phyloP scores from a whole-genome alignment of 2,888 invertebrate genomes.

The Ametastegia equiseti region DNA sequence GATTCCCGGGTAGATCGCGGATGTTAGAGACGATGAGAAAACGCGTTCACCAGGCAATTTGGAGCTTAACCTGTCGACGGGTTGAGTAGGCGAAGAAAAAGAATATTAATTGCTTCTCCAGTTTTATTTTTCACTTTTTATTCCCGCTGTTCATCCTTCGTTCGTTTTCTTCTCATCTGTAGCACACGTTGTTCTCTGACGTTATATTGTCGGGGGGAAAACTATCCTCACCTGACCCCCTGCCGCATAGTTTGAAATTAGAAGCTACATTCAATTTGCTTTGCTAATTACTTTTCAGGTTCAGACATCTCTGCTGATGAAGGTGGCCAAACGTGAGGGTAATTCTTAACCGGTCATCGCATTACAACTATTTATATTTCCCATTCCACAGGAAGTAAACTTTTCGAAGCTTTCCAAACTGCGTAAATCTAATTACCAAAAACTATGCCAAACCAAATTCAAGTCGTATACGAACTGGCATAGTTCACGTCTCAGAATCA shows the following conservation, averaged over 20 bases:
- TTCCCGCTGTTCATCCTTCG: neutral
- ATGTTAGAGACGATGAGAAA: neutral
- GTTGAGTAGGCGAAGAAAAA: neutral
- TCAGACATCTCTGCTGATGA: neutral
- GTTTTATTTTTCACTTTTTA: neutral
- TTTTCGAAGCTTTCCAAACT: neutral
- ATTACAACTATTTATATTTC: neutral
- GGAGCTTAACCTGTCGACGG: constrained; percentile 4
- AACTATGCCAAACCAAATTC: neutral
- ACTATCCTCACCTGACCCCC: neutral
- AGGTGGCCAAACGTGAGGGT: constrained; percentile 19
- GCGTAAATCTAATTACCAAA: neutral
- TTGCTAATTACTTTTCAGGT: constrained; percentile 4
- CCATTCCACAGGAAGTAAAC: neutral
- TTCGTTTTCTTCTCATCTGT: neutral
- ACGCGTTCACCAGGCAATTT: neutral
- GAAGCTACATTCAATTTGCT: neutral
- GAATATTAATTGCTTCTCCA: neutral
- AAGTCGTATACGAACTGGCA: too few relatives aligned
- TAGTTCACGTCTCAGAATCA: too few relatives aligned
- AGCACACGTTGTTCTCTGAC: neutral
- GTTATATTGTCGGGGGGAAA: neutral
- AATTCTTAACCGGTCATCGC: constrained; percentile 7
- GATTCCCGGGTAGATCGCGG: neutral
- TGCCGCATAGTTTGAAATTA: neutral